A percentile compares a stretch with the other conserved stretches of the same genome.
These are phyloP conservation scores for Hyposmocoma kahamanoa DNA, from an alignment of 1,140 invertebrate species.

Conservation along the genomic window DNA sequence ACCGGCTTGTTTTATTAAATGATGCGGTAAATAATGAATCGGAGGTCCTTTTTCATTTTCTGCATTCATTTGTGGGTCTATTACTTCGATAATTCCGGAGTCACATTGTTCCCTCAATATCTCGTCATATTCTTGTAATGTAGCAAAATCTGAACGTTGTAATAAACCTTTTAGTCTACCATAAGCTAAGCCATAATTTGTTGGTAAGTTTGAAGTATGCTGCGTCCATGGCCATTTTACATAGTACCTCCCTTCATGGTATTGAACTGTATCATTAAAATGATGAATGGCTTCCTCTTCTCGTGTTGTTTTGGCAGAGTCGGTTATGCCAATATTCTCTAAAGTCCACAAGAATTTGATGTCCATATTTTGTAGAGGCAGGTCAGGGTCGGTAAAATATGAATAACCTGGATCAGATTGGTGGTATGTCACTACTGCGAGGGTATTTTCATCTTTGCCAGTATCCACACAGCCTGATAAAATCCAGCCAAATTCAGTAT, in stretches of 20 bases:
- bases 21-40: conserved; percentile 18
- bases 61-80: neutral
- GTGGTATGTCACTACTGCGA: too few species aligned
- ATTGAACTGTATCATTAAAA: too few species aligned
- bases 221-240: conserved; percentile 27
- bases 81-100: conserved; percentile 15
- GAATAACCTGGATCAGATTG: too few species aligned
- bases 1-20: conserved; percentile 1
- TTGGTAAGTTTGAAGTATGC: conserved; percentile 12
- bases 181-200: conserved; percentile 19
- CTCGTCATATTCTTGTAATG: conserved; percentile 2
- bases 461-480: too few species aligned
- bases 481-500: too few species aligned
- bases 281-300: too few species aligned
- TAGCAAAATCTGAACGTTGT: conserved; percentile 6
- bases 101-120: conserved; percentile 13
- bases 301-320: too few species aligned
- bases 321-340: too few species aligned
- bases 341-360: too few species aligned
- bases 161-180: conserved; percentile 16
- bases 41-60: neutral
- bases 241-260: conserved; percentile 19
- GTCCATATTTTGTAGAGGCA: too few species aligned
- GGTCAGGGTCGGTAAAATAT: too few species aligned
- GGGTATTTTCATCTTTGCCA: too few species aligned